Evolutionary conservation across 2,113 vertebrate genomes (phyloP), one percentile per base, ranked within the genome.

Genomic region (Acrocephalus arundinaceus): DNA sequence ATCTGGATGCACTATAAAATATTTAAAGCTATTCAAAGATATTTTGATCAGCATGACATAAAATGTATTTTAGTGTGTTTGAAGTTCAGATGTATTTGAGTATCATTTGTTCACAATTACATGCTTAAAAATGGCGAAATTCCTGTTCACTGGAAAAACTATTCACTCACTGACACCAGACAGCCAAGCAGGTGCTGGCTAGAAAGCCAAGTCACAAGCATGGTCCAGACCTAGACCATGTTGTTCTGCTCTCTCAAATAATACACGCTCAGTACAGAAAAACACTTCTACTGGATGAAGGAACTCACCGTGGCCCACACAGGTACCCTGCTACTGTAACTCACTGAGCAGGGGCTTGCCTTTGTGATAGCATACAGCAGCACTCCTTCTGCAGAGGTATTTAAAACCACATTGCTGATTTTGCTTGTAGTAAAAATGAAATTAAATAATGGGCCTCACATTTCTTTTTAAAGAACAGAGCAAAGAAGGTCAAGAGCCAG

Each of bases 231-330:
- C 21, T 4, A 57, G 23, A 18, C 39, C 15, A 14, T 5, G 5
- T 18, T 68, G 11, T 46, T 74, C 23, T 41, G 25, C 24, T 33
- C 74, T 77, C 31, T 19, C 5, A 3, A 45, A 30, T 52, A 20
- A 57, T 3, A 31, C 6, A 10, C 1, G 0, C 3, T 46, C 17
- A 27, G n/a, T 11, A 31, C 1, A 4, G 18, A 51, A 48, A 21
- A 57, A 22, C 15, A 30, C 6, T 63, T 54, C 14, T 20, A 28
- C 12, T 22, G 37, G 45, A 51, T 22, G 33, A 89, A 73, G 62
- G 41, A 78, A 73, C 33, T 43, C 28, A 45, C n/a, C 3, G 0
- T 15, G 33, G 35, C 25, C 11, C 43, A 43, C 52, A 49, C 23
- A 71, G 43, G 33, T 22, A 67, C 39, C 43, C 46, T 80, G 27